Evolutionary conservation across 2,888 invertebrate species (phyloP).

Genomic region (Drosophila maculinotata): DNA sequence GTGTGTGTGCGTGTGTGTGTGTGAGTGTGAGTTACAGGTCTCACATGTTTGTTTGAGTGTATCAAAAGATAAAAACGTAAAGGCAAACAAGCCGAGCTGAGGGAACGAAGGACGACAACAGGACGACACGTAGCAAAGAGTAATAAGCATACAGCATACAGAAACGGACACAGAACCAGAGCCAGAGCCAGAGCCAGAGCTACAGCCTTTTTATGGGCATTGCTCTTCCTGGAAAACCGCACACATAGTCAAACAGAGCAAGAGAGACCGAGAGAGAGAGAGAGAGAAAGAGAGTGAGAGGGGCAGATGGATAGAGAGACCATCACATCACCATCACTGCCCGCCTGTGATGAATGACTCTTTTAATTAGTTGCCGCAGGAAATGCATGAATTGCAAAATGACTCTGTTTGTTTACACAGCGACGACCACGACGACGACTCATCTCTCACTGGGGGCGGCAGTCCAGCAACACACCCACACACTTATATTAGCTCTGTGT

Average conservation of each 20-base stretch:
- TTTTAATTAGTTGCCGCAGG: constrained; percentile 85
- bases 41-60: constrained; percentile 67
- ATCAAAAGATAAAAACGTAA: constrained; percentile 77
- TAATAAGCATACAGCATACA: constrained; percentile 79
- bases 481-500: constrained; percentile 20
- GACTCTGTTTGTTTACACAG: constrained; percentile 81
- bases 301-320: constrained; percentile 39
- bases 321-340: constrained; percentile 76
- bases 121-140: constrained; percentile 74
- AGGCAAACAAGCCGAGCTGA: constrained; percentile 62
- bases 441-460: constrained; percentile 50
- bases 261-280: neutral
- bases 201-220: constrained; percentile 49
- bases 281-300: constrained; percentile 7
- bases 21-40: constrained; percentile 3
- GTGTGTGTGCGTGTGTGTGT: constrained; percentile 27
- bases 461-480: constrained; percentile 42
- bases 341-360: constrained; percentile 85
- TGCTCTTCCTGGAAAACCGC: constrained; percentile 46
- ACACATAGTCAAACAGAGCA: constrained; percentile 6
- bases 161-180: constrained; percentile 42
- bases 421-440: constrained; percentile 49
- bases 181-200: constrained; percentile 25
- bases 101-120: constrained; percentile 14
- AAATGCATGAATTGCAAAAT: constrained; percentile 85